Evolutionary conservation across 2,113 vertebrate species (phyloP), one percentile per base, ranked within the genome.

Genomic region (Zosterops japonicus): DNA sequence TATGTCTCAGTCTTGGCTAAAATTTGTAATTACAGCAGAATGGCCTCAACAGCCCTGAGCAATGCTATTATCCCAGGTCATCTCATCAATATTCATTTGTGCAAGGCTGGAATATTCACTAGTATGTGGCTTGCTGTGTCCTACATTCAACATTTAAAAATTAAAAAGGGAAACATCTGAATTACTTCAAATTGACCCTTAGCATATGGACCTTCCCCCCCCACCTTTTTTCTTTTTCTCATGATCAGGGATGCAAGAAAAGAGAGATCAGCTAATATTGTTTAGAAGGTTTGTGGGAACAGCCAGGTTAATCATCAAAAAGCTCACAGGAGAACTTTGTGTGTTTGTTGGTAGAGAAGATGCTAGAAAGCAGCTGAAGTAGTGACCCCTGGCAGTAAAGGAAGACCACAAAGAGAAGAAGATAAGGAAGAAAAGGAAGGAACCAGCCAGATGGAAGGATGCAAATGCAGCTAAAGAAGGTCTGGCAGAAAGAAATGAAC

Each of bases 1-100:
- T 29, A 61, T 19, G 15, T 46, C 47, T 89, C 33, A 27, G 28
- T 50, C 55, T 61, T 46, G 6, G 83, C 12, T 29, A 33, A 24
- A 87, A 74, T 19, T 74, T 83, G 31, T 72, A 59, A 42, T 24
- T 65, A 53, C 21, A 74, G 23, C 21, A 83, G 55, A 92, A 89
- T 4, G 15, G 39, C 21, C 46, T 61, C 55, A 60, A 22, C 9
- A 50, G 36, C 20, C 27, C 18, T 0, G 0, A 74, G 36, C 29
- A 83, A 24, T 12, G 31, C n/a, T 41, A 25, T 72, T 83, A 77
- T 61, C 35, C 23, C 52, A 79, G 14, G 13, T 29, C 42, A 70
- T 22, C 59, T 91, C 60, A 68, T 21, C 36, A 52, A 24, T 27
- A 47, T 41, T 64, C 12, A 39, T 24, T 23, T 81, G 9, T 41